Evolutionary conservation across 30 jellyfish, hydroid and myxozoan species (phyloP), one percentile per base, ranked within the genome.

Genomic region (Sanderia malayensis): DNA sequence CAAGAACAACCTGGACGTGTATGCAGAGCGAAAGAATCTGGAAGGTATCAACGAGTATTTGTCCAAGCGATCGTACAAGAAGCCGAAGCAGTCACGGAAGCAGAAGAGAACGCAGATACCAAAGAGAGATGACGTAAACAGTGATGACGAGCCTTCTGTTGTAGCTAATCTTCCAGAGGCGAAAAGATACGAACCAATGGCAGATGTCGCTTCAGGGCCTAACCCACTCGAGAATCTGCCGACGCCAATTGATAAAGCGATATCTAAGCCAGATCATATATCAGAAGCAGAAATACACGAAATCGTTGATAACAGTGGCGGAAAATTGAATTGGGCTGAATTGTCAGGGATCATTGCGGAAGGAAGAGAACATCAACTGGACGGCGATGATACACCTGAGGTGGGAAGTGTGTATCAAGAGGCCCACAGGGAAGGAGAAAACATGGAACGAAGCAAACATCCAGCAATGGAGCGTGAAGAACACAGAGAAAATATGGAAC

Each of bases 1-100:
- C 31, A 78, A 78, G 60, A 74, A 78, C 31, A 52, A 78, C 66
- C 46, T 78, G 75, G 89, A 78, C 37, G 89, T 78, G 2, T 78
- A 63, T 66, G 89, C 89, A 46, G 89, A 78, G 71, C 28, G 71
- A n/a, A 67, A 58, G 31, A 64, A 78, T 41, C 22, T 78, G n/a
- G 71, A 78, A 41, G 89, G 89, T 0, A 67, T 78, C 20, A 32
- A 59, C n/a, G 89, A 78, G 30, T 78, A 78, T 31, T 32, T 78
- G 34, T 45, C 89, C 4, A 78, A 65, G 24, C 31, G 89, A 9
- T 49, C 23, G 18, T 19, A 4, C 24, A 27, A 23, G 59, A 46
- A 19, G 73, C n/a, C 15, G 32, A 33, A 62, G 70, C 45, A 46
- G 62, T 69, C 0, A 63, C 64, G 31, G 82, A 78, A 53, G 81